Base-by-base conservation (phyloP, 2,113 vertebrate genomes). In the Brachypodius melanocephalos region DNA sequence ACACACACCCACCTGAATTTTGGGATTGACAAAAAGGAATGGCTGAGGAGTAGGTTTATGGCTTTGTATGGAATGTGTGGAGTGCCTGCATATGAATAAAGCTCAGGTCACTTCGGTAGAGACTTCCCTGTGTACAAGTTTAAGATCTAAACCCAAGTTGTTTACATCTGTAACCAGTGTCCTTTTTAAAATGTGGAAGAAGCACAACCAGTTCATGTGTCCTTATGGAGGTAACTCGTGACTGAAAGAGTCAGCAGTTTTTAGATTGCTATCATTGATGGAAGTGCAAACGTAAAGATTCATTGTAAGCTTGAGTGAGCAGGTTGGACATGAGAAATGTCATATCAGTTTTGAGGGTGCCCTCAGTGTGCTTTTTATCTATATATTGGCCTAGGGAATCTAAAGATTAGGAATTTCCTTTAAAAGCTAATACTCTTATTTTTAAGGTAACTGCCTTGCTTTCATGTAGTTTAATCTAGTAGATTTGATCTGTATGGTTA, bases 1-100 rank as follows among this genome's bases (percentile, higher is more conserved):
- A 12, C 1, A 15, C 19, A 2, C 3, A 9, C 5, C 2, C 1
- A 4, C 4, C 2, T 52, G 46, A 73, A 28, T 34, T 4, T 25
- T 55, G 12, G 10, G 5, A 16, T 8, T 68, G n/a, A 32, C 18
- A 81, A 71, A 79, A 71, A 32, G 1, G 2, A 18, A 17, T 40
- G 18, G 8, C 17, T 67, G 20, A 80, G 55, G 9, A 28, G 18
- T n/a, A n/a, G 29, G 11, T 55, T 61, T 55, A 15, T 57, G 3
- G 1, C 43, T 68, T 76, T 76, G 4, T 25, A 8, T 51, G 22
- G 40, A 65, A 55, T 43, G 3, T 42, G 14, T 57, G 36, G 36
- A 61, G 5, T 36, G 9, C 18, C n/a, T 52, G 28, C 21, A 36
- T 14, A 21, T 62, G 52, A 72, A 38, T 46, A 71, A 62, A 74